Evolutionary conservation across 2,797 vertebrate species (phyloP).

Genomic region (Pseudochirops cupreus): DNA sequence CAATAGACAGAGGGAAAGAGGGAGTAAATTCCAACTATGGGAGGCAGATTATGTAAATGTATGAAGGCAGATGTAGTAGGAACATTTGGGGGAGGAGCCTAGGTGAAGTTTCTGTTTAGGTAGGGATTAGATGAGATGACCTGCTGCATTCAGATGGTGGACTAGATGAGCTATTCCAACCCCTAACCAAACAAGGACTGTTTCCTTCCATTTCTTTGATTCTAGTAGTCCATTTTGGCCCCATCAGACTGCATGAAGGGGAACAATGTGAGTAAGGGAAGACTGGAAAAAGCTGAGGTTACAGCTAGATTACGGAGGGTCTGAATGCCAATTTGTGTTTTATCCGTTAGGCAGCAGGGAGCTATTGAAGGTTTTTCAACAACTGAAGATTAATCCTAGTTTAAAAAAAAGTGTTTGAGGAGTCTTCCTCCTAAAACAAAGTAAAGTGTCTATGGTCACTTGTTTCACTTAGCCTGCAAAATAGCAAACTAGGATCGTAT

Average conservation of each 20-base stretch:
- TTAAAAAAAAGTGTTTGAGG: neutral
- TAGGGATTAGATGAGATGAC: neutral
- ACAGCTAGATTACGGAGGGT: neutral
- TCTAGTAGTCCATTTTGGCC: neutral
- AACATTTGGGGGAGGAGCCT: neutral
- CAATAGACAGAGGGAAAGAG: neutral
- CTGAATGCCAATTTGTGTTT: neutral
- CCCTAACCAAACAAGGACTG: neutral
- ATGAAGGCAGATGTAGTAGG: neutral
- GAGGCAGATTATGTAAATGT: neutral
- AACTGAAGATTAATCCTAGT: neutral
- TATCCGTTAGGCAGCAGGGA: neutral
- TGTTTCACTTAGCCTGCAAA: neutral
- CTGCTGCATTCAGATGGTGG: neutral
- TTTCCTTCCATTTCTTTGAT: neutral
- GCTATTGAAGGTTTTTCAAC: neutral
- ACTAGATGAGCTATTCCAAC: neutral
- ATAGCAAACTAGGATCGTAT: neutral
- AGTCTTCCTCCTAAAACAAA: neutral
- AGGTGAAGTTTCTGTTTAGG: neutral
- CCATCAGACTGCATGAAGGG: neutral
- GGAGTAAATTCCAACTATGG: neutral
- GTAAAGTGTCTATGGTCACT: neutral
- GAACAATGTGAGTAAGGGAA: neutral
- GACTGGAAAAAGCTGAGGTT: neutral